Base-by-base conservation (phyloP, 2,888 invertebrate genomes). In the Melipona bicolor region DNA sequence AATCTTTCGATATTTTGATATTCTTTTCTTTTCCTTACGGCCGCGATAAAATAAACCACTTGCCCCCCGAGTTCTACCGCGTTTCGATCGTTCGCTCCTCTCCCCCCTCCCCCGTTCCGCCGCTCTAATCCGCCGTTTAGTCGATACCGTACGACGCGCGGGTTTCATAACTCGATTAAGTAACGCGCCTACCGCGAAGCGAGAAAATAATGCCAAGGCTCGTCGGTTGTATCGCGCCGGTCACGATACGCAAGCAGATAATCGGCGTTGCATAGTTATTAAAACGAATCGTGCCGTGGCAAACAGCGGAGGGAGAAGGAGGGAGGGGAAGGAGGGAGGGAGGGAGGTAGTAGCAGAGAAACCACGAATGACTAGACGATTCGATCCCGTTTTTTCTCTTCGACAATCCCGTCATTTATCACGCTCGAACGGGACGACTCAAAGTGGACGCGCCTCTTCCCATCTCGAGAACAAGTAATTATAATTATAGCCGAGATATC, bases 151-250 rank as follows among this genome's bases (percentile, higher is more conserved):
- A 76, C 77, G 76, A 76, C 84, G 65, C 49, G 61, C 79, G 78
- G 84, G 85, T 88, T 89, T 89, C 88, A 87, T 89, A 88, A 89
- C 85, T 79, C 89, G 85, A 87, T 89, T 88, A 87, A 88, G 89
- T 89, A 89, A 89, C 83, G 86, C 76, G 76, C 77, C 83, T 83
- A 83, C 78, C 86, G 79, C 83, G 86, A 86, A 83, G 80, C 85
- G 86, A 88, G 89, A 88, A 90, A 91, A 92, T 91, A 91, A 91
- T 92, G 91, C 90, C 92, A 92, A 92, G 92, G 92, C 88, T 88
- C 81, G 62, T 17, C n/a, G 36, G 79, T 87, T 79, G 88, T 87
- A 82, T 81, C 85, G 78, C 70, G 78, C 70, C 65, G 82, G 82
- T 79, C 56, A 62, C 72, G 80, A 84, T 79, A 77, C 72, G 61